These are phyloP conservation scores for Dendrocopos noguchii DNA, from an alignment of 2,113 vertebrate genomes.

Conservation along the genomic window DNA sequence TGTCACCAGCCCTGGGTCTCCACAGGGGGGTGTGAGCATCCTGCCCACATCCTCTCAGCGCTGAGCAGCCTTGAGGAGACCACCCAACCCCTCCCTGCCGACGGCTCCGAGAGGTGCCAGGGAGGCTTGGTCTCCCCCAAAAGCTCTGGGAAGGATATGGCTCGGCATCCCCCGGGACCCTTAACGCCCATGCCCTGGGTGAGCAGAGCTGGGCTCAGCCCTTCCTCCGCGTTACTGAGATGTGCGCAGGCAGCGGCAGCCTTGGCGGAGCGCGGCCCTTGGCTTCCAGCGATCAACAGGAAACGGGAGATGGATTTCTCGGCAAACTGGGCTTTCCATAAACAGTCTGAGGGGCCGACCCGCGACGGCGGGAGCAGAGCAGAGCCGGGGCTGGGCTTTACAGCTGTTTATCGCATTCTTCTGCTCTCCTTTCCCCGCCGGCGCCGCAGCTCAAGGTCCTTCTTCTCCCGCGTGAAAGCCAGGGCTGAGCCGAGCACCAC, in stretches of 20 bases:
- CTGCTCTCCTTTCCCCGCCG: constrained; percentile 31
- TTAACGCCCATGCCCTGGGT: accelerated
- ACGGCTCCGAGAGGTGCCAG: accelerated
- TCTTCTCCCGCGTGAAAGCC: neutral
- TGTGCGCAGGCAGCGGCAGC: neutral
- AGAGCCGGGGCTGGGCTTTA: constrained; percentile 42
- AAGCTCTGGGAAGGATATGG: accelerated
- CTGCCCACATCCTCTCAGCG: accelerated
- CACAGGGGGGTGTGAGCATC: neutral
- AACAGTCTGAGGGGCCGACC: constrained; percentile 70
- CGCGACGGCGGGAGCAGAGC: constrained; percentile 32
- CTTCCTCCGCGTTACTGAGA: neutral
- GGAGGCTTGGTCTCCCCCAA: accelerated
- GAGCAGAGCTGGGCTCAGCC: neutral
- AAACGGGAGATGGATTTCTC: constrained; percentile 74
- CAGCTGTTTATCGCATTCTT: constrained; percentile 60
- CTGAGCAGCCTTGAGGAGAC: neutral
- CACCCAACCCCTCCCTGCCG: neutral
- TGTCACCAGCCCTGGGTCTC: neutral
- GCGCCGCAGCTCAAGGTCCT: neutral
- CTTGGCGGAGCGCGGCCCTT: constrained; percentile 38
- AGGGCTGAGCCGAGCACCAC: accelerated
- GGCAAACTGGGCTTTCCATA: constrained; percentile 70
- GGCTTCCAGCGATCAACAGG: constrained; percentile 67
- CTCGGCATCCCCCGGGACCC: accelerated